phyloP scores from a whole-genome alignment of 23 tunicate genomes.

The Trididemnum nubilum region DNA sequence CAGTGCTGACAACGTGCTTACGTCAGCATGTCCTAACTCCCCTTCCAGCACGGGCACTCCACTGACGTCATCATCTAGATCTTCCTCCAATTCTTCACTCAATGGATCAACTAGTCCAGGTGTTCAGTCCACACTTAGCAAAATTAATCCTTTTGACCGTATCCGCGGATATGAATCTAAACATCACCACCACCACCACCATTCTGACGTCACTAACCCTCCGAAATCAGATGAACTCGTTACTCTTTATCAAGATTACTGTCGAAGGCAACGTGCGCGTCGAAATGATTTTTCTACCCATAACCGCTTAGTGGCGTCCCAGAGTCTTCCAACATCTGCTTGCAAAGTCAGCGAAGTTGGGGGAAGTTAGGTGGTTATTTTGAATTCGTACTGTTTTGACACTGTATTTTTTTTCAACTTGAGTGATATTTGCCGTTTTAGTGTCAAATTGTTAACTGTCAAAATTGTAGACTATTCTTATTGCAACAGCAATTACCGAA shows the following conservation, averaged over 20 bases:
- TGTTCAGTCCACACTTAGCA: background rate
- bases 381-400: background rate
- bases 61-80: slow-evolving; percentile 50
- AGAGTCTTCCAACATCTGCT: background rate
- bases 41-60: slow-evolving; percentile 15
- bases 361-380: background rate
- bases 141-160: slow-evolving; percentile 11
- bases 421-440: too few species aligned
- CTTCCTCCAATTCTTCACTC: slow-evolving; percentile 60
- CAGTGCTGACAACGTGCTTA: slow-evolving; percentile 53
- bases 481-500: too few species aligned
- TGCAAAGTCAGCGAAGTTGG: slow-evolving; percentile 6
- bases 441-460: too few species aligned
- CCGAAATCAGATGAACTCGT: slow-evolving; percentile 1
- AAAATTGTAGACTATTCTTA: too few species aligned
- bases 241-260: slow-evolving; percentile 30
- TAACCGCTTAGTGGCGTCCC: background rate
- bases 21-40: background rate
- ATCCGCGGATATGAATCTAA: slow-evolving; percentile 17
- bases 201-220: background rate
- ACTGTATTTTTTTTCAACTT: background rate
- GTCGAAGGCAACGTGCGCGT: slow-evolving; percentile 34
- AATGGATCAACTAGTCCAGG: slow-evolving; percentile 56
- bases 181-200: background rate
- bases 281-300: slow-evolving; percentile 5